Percentiles rank a stretch among this genome's conserved stretches.
Evolutionary conservation across 1,140 invertebrate species (phyloP).

Genomic region (Trypoxylus dichotomus): DNA sequence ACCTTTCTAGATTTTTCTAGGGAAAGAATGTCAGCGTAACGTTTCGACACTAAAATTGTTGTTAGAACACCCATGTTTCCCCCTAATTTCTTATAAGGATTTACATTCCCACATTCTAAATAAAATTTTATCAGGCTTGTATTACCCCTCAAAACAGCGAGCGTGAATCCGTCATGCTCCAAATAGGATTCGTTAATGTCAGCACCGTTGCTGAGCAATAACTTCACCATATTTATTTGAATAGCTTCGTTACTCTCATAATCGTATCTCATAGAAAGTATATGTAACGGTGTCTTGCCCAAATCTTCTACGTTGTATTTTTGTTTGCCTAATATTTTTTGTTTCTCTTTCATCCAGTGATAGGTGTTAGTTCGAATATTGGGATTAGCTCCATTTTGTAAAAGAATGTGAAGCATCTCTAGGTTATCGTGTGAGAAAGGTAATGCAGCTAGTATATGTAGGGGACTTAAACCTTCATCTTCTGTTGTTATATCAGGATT

Average conservation of each 20-base stretch:
- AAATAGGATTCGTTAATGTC: constrained; percentile 40
- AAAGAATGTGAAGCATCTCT: constrained; percentile 50
- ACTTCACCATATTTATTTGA: constrained; percentile 33
- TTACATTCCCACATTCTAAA: constrained; percentile 35
- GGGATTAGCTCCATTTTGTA: constrained; percentile 52
- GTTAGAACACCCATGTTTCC: constrained; percentile 44
- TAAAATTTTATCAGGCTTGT: constrained; percentile 37
- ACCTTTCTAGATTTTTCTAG: constrained; percentile 36
- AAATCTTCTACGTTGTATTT: constrained; percentile 25
- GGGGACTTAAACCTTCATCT: constrained; percentile 49
- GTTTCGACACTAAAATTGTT: constrained; percentile 42
- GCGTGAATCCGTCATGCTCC: constrained; percentile 44
- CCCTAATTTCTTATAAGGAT: constrained; percentile 42
- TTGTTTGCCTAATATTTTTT: constrained; percentile 36
- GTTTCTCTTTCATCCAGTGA: constrained; percentile 42
- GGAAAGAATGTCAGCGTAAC: constrained; percentile 40
- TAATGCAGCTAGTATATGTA: constrained; percentile 54
- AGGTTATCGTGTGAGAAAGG: constrained; percentile 48
- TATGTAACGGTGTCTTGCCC: constrained; percentile 48
- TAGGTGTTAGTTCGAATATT: constrained; percentile 39
- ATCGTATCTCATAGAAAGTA: constrained; percentile 45
- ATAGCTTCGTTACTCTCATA: constrained; percentile 37
- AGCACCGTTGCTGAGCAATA: constrained; percentile 38
- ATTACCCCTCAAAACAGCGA: constrained; percentile 47
- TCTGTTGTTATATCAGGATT: constrained; percentile 51